These are phyloP conservation scores for Atethmia centrago DNA, from an alignment of 2,888 invertebrate species.

Conservation along the genomic window DNA sequence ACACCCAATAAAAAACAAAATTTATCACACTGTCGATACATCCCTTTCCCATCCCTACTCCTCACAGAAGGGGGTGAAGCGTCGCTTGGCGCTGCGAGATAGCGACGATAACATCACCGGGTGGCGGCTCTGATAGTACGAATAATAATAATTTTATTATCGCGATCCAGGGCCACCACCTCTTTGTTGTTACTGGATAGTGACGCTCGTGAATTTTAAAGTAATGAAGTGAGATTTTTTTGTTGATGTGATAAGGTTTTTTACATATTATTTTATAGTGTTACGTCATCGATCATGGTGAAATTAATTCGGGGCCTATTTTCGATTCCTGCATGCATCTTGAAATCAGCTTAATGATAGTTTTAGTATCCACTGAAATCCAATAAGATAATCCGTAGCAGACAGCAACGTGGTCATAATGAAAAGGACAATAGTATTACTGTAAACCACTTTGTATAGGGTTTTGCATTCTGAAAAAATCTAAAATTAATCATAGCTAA, in stretches of 20 bases:
- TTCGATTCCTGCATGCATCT: neutral
- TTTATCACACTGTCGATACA: conserved; percentile 66
- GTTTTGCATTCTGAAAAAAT: neutral
- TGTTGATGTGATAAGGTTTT: conserved; percentile 25
- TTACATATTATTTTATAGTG: neutral
- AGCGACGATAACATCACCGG: conserved; percentile 87
- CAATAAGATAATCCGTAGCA: neutral
- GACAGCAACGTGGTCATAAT: no score
- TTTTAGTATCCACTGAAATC: neutral
- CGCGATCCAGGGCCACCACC: conserved; percentile 84
- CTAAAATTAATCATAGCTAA: neutral
- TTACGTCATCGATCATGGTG: neutral
- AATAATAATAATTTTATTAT: conserved; percentile 90
- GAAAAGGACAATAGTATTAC: neutral
- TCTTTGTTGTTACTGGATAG: conserved; percentile 67
- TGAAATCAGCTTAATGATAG: neutral
- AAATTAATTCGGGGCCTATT: neutral
- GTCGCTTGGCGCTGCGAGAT: conserved; percentile 89
- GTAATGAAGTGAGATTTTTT: conserved; percentile 57
- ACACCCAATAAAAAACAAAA: conserved; percentile 36
- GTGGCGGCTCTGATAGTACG: conserved; percentile 88
- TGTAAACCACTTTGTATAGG: neutral
- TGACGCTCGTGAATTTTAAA: conserved; percentile 59
- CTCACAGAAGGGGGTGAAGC: conserved; percentile 86
- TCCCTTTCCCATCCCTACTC: conserved; percentile 69